phyloP scores from a whole-genome alignment of 2,113 vertebrate genomes.

The Neotoma lepida region DNA sequence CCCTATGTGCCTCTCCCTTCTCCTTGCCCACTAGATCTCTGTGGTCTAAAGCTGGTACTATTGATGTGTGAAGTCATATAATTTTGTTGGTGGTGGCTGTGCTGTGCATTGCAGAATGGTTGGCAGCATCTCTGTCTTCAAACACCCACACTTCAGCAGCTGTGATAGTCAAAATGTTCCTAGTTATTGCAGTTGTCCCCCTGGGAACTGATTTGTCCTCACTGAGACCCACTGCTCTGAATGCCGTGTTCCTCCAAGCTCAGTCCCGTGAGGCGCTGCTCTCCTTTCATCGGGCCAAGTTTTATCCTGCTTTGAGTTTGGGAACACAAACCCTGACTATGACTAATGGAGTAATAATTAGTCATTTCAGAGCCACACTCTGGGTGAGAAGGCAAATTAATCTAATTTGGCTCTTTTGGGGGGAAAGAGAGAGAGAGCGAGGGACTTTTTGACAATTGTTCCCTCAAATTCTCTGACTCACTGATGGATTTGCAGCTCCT shows the following conservation, averaged over 20 bases:
- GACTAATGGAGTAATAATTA: conserved; percentile 34
- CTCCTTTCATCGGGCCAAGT: not conserved
- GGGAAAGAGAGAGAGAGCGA: not conserved
- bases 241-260: not conserved
- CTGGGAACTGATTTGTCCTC: not conserved
- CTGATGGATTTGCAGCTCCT: not conserved
- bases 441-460: conserved; percentile 23
- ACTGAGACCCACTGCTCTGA: not conserved
- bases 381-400: conserved; percentile 40
- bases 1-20: not conserved
- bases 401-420: conserved; percentile 34
- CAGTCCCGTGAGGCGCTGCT: not conserved
- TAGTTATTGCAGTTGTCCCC: not conserved
- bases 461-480: conserved; percentile 50
- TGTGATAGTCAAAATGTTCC: not conserved
- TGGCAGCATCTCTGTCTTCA: not conserved
- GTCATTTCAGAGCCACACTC: conserved; percentile 39
- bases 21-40: not conserved
- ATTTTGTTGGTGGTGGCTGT: not conserved
- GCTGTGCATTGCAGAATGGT: not conserved
- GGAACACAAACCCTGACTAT: conserved; percentile 44
- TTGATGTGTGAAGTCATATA: not conserved
- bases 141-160: not conserved
- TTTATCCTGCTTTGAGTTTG: conserved; percentile 14
- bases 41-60: not conserved